Conservation (phyloP, 2,888 invertebrate species). For the Apantesis nais region DNA sequence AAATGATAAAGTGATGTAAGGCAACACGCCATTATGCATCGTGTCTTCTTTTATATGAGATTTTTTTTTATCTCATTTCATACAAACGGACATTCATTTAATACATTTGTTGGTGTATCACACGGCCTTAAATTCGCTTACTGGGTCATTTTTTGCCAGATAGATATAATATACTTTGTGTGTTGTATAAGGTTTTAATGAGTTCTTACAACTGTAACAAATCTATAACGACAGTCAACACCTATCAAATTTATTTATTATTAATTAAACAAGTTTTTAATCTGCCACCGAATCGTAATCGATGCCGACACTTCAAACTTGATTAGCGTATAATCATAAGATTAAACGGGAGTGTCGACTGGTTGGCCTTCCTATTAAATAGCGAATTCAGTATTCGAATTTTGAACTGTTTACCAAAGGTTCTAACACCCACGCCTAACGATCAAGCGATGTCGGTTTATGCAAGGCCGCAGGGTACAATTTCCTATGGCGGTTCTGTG, state of each 20-base stretch:
- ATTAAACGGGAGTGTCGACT: constrained; percentile 30
- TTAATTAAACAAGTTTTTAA: constrained; percentile 39
- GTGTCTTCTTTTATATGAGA: too few relatives aligned
- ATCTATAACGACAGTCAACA: constrained; percentile 34
- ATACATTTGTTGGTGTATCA: too few relatives aligned
- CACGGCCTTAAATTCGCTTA: neutral
- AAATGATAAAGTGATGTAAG: too few relatives aligned
- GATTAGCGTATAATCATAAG: constrained; percentile 38
- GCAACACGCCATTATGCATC: too few relatives aligned
- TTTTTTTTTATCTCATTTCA: too few relatives aligned
- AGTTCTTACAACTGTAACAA: constrained; percentile 26
- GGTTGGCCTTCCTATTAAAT: constrained; percentile 38
- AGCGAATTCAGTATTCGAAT: constrained; percentile 23
- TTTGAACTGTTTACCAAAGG: constrained; percentile 8
- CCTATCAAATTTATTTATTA: constrained; percentile 33
- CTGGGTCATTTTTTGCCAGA: neutral
- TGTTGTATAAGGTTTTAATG: neutral
- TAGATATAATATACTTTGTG: neutral
- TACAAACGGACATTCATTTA: too few relatives aligned
- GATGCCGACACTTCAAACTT: constrained; percentile 46
- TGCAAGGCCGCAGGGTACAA: constrained; percentile 21
- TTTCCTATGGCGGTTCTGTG: constrained; percentile 29
- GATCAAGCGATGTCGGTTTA: constrained; percentile 23
- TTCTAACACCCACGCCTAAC: constrained; percentile 12
- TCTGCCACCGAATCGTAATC: constrained; percentile 39